Evolutionary conservation across 2,888 invertebrate genomes (phyloP).

Genomic region (Melanophora roralis): DNA sequence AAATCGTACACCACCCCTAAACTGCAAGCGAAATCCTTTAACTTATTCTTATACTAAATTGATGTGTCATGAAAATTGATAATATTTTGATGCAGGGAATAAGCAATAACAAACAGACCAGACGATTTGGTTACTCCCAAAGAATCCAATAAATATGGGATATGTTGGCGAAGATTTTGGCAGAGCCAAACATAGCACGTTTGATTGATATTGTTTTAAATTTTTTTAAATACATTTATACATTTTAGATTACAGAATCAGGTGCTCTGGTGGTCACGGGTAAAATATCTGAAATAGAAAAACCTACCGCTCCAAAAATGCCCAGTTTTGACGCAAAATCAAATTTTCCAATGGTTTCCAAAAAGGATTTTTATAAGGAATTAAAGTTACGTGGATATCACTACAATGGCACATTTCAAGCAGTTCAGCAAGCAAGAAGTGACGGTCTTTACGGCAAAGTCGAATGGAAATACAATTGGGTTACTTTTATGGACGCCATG

Average conservation of each 20-base stretch:
- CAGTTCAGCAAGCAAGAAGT: slow-evolving; percentile 70
- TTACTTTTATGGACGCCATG: slow-evolving; percentile 92
- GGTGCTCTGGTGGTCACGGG: slow-evolving; percentile 85
- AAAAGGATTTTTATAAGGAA: slow-evolving; percentile 84
- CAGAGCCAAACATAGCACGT: no score
- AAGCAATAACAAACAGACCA: no score
- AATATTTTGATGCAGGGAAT: no score
- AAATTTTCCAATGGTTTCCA: slow-evolving; percentile 76
- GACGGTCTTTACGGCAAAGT: slow-evolving; percentile 74
- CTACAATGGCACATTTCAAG: slow-evolving; percentile 76
- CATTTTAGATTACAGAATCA: slow-evolving; percentile 82
- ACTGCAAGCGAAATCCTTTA: no score
- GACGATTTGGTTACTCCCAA: no score
- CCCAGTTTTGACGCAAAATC: slow-evolving; percentile 64
- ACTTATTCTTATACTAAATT: no score
- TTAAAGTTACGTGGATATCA: slow-evolving; percentile 85
- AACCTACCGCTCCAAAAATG: slow-evolving; percentile 62
- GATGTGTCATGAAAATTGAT: no score
- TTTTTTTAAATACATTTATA: background rate
- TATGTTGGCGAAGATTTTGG: no score
- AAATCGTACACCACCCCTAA: no score
- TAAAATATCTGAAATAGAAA: slow-evolving; percentile 78
- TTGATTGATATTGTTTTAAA: no score
- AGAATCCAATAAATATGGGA: no score
- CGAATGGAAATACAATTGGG: slow-evolving; percentile 90